A percentile compares a stretch with the other conserved stretches of the same genome.
Evolutionary conservation across 2,888 invertebrate species (phyloP).

Genomic region (Pimpla rufipes): DNA sequence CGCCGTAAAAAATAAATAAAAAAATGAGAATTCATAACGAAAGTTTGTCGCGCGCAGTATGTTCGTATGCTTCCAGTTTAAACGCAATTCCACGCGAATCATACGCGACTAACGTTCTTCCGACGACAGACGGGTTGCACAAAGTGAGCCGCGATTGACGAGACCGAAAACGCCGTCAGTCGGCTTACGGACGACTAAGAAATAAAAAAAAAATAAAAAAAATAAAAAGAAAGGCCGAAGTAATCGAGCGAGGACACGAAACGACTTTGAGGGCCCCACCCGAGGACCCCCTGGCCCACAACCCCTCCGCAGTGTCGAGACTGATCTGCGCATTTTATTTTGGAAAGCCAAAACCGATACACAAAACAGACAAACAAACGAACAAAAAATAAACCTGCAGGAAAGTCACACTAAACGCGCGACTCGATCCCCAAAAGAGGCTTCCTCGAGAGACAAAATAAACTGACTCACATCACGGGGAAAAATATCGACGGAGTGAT

Average conservation of each 20-base stretch:
- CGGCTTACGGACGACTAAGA: neutral
- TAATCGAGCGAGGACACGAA: constrained; percentile 11
- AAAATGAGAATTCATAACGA: constrained; percentile 6
- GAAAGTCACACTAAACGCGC: constrained; percentile 66
- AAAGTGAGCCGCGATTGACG: constrained; percentile 48
- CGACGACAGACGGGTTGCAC: constrained; percentile 58
- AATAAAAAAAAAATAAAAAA: neutral
- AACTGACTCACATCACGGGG: constrained; percentile 4
- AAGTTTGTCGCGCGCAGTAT: constrained; percentile 64
- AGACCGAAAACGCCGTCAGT: neutral
- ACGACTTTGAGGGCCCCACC: constrained; percentile 45
- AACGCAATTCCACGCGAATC: constrained; percentile 69
- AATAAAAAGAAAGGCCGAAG: neutral
- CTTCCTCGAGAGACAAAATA: constrained; percentile 67
- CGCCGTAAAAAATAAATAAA: constrained; percentile 1
- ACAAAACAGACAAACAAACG: neutral
- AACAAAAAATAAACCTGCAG: neutral
- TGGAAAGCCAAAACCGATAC: constrained; percentile 2
- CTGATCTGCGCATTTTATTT: constrained; percentile 54
- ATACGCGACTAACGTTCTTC: constrained; percentile 68
- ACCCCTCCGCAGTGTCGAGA: constrained; percentile 66
- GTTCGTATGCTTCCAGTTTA: constrained; percentile 68
- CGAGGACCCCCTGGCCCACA: constrained; percentile 67
- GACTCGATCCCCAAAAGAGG: constrained; percentile 71
- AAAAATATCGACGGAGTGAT: too few species aligned